Percentiles rank a stretch among this genome's conserved stretches.
These are phyloP conservation scores for Drosophila fulvimacula DNA, from an alignment of 2,888 invertebrate genomes.

Conservation along the genomic window DNA sequence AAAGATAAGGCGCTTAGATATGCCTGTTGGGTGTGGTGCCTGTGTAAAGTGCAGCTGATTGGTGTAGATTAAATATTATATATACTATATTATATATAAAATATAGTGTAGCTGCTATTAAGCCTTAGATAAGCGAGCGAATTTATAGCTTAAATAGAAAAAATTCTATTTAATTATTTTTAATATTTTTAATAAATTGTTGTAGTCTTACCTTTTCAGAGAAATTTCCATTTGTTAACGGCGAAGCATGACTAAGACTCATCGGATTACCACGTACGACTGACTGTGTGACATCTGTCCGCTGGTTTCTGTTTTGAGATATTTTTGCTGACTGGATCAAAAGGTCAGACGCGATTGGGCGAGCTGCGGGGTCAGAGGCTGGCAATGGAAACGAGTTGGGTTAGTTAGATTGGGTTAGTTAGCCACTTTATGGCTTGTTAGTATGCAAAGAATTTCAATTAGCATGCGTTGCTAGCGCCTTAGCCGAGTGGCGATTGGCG, in stretches of 20 bases:
- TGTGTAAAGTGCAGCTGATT: not conserved
- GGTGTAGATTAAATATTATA: not conserved
- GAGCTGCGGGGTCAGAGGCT: not conserved
- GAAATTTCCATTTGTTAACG: not conserved
- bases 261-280: constrained; percentile 9
- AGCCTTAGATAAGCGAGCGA: not conserved
- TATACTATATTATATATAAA: no score
- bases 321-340: constrained; percentile 24
- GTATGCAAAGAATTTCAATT: constrained; percentile 70
- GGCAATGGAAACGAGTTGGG: constrained; percentile 57
- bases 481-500: constrained; percentile 22
- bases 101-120: no score
- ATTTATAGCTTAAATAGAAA: not conserved
- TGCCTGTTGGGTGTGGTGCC: constrained; percentile 5
- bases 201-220: not conserved
- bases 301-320: constrained; percentile 23
- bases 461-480: constrained; percentile 17
- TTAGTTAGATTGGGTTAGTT: constrained; percentile 34
- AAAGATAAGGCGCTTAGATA: constrained; percentile 31
- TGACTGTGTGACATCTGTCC: constrained; percentile 17
- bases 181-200: not conserved
- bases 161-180: not conserved
- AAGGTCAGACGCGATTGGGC: constrained; percentile 58
- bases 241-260: not conserved
- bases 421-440: constrained; percentile 61